Percentiles rank a stretch among this genome's conserved stretches.
phyloP scores from a whole-genome alignment of 2,113 vertebrate species.

The Delphinapterus leucas region DNA sequence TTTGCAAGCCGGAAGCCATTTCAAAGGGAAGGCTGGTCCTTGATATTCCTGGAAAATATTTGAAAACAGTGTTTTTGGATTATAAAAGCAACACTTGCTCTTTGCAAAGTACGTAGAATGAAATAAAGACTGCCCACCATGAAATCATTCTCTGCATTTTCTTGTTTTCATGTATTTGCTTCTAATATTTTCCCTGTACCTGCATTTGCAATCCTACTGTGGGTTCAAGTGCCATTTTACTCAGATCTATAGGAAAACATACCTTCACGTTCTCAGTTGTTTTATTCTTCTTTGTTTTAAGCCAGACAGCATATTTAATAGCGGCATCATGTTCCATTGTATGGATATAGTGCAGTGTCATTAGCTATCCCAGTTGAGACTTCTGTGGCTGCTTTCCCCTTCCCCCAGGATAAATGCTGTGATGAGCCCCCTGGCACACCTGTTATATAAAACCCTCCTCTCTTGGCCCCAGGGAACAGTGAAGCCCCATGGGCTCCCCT shows the following conservation, averaged over 20 bases:
- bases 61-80: not conserved
- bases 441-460: not conserved
- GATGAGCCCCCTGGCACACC: not conserved
- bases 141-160: fast-evolving
- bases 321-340: fast-evolving
- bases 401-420: not conserved
- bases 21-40: slow-evolving; percentile 38
- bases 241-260: not conserved
- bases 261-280: fast-evolving
- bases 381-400: not conserved
- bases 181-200: not conserved
- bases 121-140: not conserved
- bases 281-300: not conserved
- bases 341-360: fast-evolving
- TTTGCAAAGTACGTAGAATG: not conserved
- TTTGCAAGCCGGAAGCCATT: slow-evolving; percentile 36
- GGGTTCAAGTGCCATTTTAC: not conserved
- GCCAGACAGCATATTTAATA: not conserved
- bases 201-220: fast-evolving
- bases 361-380: fast-evolving
- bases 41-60: not conserved
- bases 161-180: not conserved
- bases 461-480: not conserved
- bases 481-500: not conserved
- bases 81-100: not conserved